Conservation (phyloP, 1,140 invertebrate species). For the Liolophura sinensis region DNA sequence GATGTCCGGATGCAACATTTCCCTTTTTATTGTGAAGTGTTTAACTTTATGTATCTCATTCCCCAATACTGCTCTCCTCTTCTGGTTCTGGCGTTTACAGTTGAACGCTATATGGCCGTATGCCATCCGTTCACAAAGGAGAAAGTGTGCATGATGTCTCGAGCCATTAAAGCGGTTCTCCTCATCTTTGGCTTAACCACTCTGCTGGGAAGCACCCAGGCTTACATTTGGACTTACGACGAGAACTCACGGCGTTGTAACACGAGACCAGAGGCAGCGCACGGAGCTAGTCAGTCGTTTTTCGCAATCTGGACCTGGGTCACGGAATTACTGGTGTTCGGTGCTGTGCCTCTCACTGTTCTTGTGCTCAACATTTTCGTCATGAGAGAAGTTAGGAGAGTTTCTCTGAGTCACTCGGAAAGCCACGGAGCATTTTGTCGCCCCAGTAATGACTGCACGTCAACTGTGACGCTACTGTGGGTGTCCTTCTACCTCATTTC, state of each 20-base stretch:
- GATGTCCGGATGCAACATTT: constrained; percentile 32
- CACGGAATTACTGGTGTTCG: constrained; percentile 42
- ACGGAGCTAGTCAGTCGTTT: constrained; percentile 12
- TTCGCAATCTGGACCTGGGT: constrained; percentile 38
- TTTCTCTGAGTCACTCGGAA: constrained; percentile 2
- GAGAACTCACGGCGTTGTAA: constrained; percentile 1
- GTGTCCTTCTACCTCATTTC: constrained; percentile 57
- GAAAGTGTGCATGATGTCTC: constrained; percentile 39
- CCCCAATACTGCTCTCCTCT: constrained; percentile 51
- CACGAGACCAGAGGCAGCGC: background rate
- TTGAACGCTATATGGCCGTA: constrained; percentile 94
- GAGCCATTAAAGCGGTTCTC: constrained; percentile 30
- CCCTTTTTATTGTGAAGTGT: constrained; percentile 37
- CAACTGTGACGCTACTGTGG: constrained; percentile 49
- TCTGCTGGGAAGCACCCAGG: constrained; percentile 32
- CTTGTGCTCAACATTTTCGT: constrained; percentile 42
- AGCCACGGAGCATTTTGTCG: background rate
- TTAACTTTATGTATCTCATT: constrained; percentile 38
- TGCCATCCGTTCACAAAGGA: constrained; percentile 80
- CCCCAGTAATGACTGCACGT: constrained; percentile 18
- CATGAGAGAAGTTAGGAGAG: constrained; percentile 23
- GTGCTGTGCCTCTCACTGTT: constrained; percentile 37
- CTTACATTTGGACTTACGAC: constrained; percentile 26
- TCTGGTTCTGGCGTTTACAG: constrained; percentile 75
- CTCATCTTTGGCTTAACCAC: constrained; percentile 29